These are phyloP conservation scores for Hippolais icterina DNA, from an alignment of 2,113 vertebrate genomes.

Conservation along the genomic window DNA sequence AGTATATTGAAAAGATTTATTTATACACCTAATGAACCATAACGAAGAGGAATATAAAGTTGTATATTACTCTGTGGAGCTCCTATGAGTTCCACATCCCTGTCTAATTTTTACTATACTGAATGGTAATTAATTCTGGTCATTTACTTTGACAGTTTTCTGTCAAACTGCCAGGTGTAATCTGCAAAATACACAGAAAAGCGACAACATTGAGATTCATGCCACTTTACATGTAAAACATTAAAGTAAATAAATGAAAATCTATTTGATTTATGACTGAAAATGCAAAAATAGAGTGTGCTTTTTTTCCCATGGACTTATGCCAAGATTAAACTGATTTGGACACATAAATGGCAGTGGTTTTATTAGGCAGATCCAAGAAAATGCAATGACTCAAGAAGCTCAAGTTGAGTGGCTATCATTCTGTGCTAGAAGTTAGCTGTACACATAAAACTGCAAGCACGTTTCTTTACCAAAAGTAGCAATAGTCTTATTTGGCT, in stretches of 20 bases:
- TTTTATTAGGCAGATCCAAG: not conserved
- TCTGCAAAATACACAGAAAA: not conserved
- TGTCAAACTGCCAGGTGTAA: conserved; percentile 3
- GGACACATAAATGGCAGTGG: not conserved
- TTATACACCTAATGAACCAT: conserved; percentile 26
- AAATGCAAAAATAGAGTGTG: not conserved
- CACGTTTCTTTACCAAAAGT: not conserved
- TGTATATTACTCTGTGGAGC: not conserved
- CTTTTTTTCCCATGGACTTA: not conserved
- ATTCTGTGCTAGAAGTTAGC: not conserved
- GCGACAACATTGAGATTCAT: not conserved
- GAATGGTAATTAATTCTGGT: conserved; percentile 12
- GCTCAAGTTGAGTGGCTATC: not conserved
- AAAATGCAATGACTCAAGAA: not conserved
- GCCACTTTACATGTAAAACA: not conserved
- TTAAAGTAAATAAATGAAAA: not conserved
- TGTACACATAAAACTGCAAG: not conserved
- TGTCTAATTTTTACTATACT: conserved; percentile 7
- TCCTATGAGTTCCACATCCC: not conserved
- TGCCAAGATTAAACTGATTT: not conserved
- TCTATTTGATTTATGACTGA: not conserved
- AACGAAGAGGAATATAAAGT: not conserved
- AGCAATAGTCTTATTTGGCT: not conserved
- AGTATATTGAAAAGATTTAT: conserved; percentile 26
- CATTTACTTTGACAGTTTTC: conserved; percentile 1